phyloP scores from a whole-genome alignment of 2,113 vertebrate genomes.

The Jaculus jaculus region DNA sequence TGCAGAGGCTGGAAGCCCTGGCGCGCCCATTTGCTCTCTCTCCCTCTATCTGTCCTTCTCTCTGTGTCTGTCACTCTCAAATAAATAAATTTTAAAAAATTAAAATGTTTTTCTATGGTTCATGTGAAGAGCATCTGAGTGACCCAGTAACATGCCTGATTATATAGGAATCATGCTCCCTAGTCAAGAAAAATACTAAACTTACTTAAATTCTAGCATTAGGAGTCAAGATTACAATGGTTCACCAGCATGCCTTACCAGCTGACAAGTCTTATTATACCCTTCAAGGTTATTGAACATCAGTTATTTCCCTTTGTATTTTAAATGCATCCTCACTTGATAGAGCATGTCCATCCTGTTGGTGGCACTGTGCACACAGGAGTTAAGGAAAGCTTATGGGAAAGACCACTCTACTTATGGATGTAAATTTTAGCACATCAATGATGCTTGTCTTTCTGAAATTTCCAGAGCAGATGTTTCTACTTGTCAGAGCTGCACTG shows the following conservation, averaged over 20 bases:
- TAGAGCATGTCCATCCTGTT: constrained; percentile 44
- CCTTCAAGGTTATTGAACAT: constrained; percentile 4
- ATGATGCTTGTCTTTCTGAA: background rate
- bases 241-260: background rate
- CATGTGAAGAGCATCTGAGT: background rate
- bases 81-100: too few relatives aligned
- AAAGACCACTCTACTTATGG: background rate
- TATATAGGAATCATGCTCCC: background rate
- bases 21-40: too few relatives aligned
- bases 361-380: constrained; percentile 55
- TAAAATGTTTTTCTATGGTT: background rate
- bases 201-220: background rate
- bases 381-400: background rate
- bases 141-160: background rate
- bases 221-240: background rate
- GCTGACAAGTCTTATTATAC: background rate
- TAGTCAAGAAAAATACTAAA: background rate
- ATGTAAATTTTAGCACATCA: constrained; percentile 9
- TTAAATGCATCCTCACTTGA: constrained; percentile 20
- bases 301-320: background rate
- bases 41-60: too few relatives aligned
- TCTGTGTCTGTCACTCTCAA: too few relatives aligned
- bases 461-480: background rate
- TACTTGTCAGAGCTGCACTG: background rate
- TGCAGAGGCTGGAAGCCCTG: too few relatives aligned